These are phyloP conservation scores for Dicrurus megarhynchus DNA, from an alignment of 2,113 vertebrate genomes.

Conservation along the genomic window DNA sequence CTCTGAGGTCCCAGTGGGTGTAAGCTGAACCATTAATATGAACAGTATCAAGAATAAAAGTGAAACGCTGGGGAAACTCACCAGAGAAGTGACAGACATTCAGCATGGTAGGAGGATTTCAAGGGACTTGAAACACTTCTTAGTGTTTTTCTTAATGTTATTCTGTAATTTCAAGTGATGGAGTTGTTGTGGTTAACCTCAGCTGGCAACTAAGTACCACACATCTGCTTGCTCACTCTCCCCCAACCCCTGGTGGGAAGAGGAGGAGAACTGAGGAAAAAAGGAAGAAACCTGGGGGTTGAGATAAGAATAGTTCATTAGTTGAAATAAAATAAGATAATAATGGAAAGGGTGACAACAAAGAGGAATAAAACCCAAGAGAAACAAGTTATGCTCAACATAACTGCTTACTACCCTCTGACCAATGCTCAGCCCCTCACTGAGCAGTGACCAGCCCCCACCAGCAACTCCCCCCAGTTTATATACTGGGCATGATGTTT, in stretches of 20 bases:
- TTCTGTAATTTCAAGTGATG: background rate
- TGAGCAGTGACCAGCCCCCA: background rate
- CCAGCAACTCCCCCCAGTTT: background rate
- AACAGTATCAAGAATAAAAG: background rate
- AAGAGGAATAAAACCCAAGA: background rate
- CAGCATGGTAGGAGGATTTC: background rate
- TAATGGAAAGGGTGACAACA: background rate
- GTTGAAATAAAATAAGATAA: background rate
- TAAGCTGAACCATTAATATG: background rate
- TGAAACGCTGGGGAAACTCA: background rate
- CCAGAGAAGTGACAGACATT: background rate
- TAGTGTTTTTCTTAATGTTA: background rate
- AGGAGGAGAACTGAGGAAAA: background rate
- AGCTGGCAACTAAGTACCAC: background rate
- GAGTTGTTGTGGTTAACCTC: background rate
- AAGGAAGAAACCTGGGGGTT: background rate
- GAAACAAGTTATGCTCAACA: background rate
- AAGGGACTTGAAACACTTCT: background rate
- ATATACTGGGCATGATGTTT: background rate
- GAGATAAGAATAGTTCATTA: background rate
- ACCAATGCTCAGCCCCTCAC: background rate
- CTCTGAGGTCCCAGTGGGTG: background rate
- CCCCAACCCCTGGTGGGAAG: background rate
- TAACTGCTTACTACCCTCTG: background rate
- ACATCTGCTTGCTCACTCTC: accelerated